Conservation (phyloP, 1,140 invertebrate species). For the Homarus americanus region DNA sequence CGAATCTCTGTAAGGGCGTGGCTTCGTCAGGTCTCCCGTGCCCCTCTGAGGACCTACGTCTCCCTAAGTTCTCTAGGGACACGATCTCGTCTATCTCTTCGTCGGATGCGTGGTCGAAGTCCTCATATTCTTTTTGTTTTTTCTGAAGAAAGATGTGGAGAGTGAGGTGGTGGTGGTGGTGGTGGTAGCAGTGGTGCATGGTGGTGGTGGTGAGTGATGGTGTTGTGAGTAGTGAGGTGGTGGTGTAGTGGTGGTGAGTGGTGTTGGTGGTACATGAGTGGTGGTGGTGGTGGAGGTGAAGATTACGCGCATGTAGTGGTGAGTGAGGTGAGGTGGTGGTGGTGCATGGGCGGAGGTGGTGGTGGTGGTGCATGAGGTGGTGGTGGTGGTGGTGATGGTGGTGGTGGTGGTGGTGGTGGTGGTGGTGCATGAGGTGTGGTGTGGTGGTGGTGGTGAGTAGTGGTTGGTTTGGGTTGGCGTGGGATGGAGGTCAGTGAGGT, state of each 20-base stretch:
- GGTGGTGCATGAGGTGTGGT: not conserved
- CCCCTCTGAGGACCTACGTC: not conserved
- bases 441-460: not conserved
- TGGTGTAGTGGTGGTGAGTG: not conserved
- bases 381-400: not conserved
- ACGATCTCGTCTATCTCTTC: constrained; percentile 49
- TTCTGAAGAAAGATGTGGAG: too few species aligned
- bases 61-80: constrained; percentile 20
- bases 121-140: not conserved
- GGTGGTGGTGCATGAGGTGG: not conserved
- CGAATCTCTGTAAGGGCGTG: constrained; percentile 51
- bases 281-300: not conserved
- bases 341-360: too few species aligned
- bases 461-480: not conserved
- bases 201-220: not conserved
- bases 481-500: not conserved
- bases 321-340: not conserved
- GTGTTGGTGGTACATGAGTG: not conserved
- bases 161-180: too few species aligned
- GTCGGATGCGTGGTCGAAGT: not conserved
- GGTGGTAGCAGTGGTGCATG: not conserved
- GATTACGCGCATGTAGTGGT: too few species aligned
- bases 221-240: not conserved
- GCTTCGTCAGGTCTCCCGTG: constrained; percentile 2
- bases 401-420: too few species aligned